phyloP scores from a whole-genome alignment of 2,888 invertebrate species.

The Bombyx huttoni region DNA sequence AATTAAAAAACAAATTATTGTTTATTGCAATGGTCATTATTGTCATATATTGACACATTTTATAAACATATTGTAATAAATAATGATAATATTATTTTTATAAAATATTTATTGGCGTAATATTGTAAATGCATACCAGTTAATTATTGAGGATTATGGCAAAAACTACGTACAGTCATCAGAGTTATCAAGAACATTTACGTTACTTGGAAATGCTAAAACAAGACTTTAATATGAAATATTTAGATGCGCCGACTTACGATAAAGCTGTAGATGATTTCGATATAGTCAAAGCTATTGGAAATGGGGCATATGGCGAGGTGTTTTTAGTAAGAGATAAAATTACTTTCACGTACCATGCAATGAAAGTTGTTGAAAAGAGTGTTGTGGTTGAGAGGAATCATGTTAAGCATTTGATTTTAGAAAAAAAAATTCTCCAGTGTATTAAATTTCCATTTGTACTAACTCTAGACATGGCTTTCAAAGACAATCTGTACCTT shows the following conservation, averaged over 20 bases:
- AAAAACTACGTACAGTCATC: constrained; percentile 30
- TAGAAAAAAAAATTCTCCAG: constrained; percentile 90
- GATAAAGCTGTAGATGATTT: constrained; percentile 70
- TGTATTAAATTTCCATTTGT: constrained; percentile 89
- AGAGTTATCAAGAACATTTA: constrained; percentile 40
- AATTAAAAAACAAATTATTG: neutral
- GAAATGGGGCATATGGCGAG: constrained; percentile 91
- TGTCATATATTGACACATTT: neutral
- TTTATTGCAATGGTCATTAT: neutral
- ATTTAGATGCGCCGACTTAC: constrained; percentile 13
- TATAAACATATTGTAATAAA: no score
- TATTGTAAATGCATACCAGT: no score
- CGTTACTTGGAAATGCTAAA: constrained; percentile 49
- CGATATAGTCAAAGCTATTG: constrained; percentile 82
- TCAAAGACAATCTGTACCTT: constrained; percentile 87
- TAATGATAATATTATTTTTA: no score
- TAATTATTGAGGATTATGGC: constrained; percentile 29
- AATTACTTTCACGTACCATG: constrained; percentile 76
- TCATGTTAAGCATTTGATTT: constrained; percentile 88
- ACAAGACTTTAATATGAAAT: constrained; percentile 37
- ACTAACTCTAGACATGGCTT: constrained; percentile 82
- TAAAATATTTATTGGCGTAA: no score
- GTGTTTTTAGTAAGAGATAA: constrained; percentile 83
- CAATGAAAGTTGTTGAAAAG: constrained; percentile 92
- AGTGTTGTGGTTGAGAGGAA: constrained; percentile 87